Conservation (phyloP, 1,140 invertebrate species). For the Aphelinus certus region DNA sequence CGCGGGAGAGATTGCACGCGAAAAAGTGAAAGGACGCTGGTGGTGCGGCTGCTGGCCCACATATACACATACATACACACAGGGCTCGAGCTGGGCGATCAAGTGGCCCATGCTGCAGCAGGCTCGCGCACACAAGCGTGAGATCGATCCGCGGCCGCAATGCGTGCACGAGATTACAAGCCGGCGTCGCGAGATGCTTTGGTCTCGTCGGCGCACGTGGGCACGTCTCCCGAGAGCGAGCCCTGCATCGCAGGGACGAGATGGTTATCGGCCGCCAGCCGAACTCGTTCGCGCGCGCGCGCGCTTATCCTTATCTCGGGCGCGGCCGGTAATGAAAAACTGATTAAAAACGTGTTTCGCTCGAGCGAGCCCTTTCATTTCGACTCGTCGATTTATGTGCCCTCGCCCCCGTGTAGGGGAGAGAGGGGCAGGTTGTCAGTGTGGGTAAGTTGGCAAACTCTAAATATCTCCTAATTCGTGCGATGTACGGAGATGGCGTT, state of each 20-base stretch:
- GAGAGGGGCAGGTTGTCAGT: no score
- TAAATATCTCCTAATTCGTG: no score
- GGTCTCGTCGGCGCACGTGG: neutral
- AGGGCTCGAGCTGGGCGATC: neutral
- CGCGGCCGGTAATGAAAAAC: conserved; percentile 28
- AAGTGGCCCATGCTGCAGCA: neutral
- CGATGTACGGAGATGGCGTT: no score
- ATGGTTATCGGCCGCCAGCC: conserved; percentile 24
- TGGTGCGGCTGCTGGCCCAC: no score
- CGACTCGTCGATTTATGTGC: neutral
- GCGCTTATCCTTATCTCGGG: conserved; percentile 15
- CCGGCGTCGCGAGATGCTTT: neutral
- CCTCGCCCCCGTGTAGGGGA: neutral
- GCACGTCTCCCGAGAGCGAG: neutral
- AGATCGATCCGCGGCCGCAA: conserved; percentile 30
- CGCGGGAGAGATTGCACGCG: neutral
- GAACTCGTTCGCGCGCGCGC: conserved; percentile 8
- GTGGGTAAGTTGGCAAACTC: no score
- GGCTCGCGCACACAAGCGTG: conserved; percentile 40
- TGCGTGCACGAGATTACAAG: conserved; percentile 15
- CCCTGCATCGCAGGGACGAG: neutral
- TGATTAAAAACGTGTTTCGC: conserved; percentile 34
- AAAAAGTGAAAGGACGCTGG: no score
- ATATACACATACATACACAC: conserved; percentile 17
- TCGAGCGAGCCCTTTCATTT: neutral